These are phyloP conservation scores for Hycleus phaleratus DNA, from an alignment of 1,140 invertebrate genomes.

Conservation along the genomic window DNA sequence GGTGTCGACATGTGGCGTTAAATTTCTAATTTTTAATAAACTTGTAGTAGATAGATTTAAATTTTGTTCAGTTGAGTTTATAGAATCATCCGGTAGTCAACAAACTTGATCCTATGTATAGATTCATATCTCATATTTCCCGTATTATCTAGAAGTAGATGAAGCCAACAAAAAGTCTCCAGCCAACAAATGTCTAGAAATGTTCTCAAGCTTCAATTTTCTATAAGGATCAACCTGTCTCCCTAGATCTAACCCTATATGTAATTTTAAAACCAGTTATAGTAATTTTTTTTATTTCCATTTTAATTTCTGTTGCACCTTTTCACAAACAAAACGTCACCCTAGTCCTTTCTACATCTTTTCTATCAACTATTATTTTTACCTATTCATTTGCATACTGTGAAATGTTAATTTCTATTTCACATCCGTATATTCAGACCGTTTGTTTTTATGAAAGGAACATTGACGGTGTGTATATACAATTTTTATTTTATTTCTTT, in stretches of 20 bases:
- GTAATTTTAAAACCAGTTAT: conserved; percentile 6
- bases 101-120: too few species aligned
- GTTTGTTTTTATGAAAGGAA: conserved; percentile 16
- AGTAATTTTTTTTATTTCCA: conserved; percentile 1
- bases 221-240: conserved; percentile 8
- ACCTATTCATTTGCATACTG: conserved; percentile 27
- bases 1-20: too few species aligned
- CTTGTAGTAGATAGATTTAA: too few species aligned
- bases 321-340: neutral
- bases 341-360: neutral
- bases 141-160: too few species aligned
- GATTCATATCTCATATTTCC: too few species aligned
- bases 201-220: too few species aligned
- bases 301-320: too few species aligned
- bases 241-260: neutral
- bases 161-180: too few species aligned
- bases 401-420: conserved; percentile 29
- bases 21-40: too few species aligned
- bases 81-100: too few species aligned
- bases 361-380: conserved; percentile 22
- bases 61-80: too few species aligned
- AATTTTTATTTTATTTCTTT: neutral
- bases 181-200: too few species aligned
- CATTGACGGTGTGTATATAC: neutral
- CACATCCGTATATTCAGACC: conserved; percentile 24